Conservation (phyloP, 2,113 vertebrate species). For the Ornithorhynchus anatinus region DNA sequence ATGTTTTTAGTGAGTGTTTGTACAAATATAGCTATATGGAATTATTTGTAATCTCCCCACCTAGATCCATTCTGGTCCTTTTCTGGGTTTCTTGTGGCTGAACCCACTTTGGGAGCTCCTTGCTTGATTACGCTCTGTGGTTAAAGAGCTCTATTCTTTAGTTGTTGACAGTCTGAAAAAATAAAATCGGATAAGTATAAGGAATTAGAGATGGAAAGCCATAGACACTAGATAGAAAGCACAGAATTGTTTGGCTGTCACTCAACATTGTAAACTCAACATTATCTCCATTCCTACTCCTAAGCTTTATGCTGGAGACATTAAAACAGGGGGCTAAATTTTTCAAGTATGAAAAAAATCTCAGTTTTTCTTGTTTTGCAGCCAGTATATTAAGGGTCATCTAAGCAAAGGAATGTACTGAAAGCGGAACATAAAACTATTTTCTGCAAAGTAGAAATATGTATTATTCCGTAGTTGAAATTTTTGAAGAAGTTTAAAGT, state of each 20-base stretch:
- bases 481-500: too few species aligned
- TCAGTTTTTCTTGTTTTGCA: too few species aligned
- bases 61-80: neutral
- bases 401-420: too few species aligned
- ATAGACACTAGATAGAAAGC: neutral
- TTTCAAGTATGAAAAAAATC: neutral
- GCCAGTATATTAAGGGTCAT: too few species aligned
- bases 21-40: neutral
- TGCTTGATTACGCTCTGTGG: neutral
- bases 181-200: neutral
- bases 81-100: neutral
- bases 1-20: constrained; percentile 3
- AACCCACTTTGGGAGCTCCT: neutral
- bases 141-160: neutral
- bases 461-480: too few species aligned
- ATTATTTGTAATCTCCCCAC: neutral
- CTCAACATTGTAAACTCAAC: neutral
- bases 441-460: too few species aligned
- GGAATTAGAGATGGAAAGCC: neutral
- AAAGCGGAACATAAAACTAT: too few species aligned
- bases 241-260: neutral
- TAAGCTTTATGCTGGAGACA: neutral
- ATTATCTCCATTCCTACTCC: too few species aligned
- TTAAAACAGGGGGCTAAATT: neutral
- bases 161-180: neutral